Conservation (phyloP, 1,140 invertebrate genomes). For the Saccostrea glomerata region DNA sequence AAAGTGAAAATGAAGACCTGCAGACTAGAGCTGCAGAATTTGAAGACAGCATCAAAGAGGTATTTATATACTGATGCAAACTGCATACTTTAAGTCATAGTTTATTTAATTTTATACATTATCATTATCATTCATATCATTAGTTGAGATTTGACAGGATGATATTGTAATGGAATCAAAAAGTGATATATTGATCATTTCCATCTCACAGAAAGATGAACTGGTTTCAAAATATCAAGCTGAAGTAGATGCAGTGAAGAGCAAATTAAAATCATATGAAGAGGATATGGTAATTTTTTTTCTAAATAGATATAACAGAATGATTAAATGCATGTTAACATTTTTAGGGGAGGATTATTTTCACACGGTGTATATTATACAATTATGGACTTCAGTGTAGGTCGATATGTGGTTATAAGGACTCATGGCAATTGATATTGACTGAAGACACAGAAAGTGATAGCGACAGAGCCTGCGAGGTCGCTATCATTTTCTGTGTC, state of each 20-base stretch:
- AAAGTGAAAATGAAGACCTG: slow-evolving; percentile 12
- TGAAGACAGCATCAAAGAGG: neutral
- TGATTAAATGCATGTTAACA: neutral
- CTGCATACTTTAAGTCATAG: too few relatives aligned
- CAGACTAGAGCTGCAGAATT: neutral
- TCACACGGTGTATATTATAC: neutral
- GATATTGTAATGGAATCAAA: neutral
- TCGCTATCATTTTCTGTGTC: too few relatives aligned
- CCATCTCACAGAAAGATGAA: neutral
- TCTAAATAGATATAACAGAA: neutral
- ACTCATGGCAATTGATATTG: too few relatives aligned
- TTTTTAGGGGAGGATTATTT: neutral
- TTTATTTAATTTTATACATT: too few relatives aligned
- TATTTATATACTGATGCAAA: neutral
- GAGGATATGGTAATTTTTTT: neutral
- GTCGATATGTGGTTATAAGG: too few relatives aligned
- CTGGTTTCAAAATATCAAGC: neutral
- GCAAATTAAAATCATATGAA: neutral
- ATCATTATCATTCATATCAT: too few relatives aligned
- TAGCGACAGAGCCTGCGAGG: too few relatives aligned
- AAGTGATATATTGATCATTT: neutral
- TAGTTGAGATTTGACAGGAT: neutral
- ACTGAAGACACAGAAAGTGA: too few relatives aligned
- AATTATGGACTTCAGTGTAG: too few relatives aligned
- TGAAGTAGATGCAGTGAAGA: neutral